These are phyloP conservation scores for Sternotherus odoratus DNA, from an alignment of 2,797 vertebrate genomes.

Conservation along the genomic window DNA sequence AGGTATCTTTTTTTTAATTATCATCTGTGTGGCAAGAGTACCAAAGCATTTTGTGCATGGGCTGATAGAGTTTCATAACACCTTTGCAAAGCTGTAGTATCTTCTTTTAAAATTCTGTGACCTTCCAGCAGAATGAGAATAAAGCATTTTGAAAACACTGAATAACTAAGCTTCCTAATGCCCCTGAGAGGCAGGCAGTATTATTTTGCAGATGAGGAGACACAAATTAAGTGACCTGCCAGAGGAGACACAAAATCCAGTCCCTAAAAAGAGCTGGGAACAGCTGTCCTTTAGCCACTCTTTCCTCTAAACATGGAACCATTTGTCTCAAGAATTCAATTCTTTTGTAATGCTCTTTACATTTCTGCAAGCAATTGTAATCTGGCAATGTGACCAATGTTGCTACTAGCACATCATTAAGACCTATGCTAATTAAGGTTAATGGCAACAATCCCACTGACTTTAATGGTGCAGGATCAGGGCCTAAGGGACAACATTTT, in stretches of 20 bases:
- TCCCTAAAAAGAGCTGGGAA: slow-evolving; percentile 17
- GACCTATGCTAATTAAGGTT: background rate
- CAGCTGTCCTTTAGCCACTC: slow-evolving; percentile 12
- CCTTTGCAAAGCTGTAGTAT: background rate
- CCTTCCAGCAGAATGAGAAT: background rate
- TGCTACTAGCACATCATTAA: background rate
- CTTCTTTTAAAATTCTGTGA: background rate
- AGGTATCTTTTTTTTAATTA: background rate
- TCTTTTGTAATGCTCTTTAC: background rate
- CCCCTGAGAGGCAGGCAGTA: background rate
- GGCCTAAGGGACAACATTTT: background rate
- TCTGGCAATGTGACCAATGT: background rate
- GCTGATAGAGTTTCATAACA: background rate
- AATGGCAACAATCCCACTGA: slow-evolving; percentile 19
- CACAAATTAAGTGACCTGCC: background rate
- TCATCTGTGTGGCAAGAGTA: background rate
- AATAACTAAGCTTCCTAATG: background rate
- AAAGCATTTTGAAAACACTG: background rate
- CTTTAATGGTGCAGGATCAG: background rate
- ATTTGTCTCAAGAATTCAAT: background rate
- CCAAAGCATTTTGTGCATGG: background rate
- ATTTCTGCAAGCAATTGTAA: background rate
- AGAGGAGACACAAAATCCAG: background rate
- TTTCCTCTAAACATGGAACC: slow-evolving; percentile 11
- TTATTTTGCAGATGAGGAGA: background rate